Evolutionary conservation across 2,888 invertebrate species (phyloP), one percentile per base, ranked within the genome.

Genomic region (Muschampia plurimacula): DNA sequence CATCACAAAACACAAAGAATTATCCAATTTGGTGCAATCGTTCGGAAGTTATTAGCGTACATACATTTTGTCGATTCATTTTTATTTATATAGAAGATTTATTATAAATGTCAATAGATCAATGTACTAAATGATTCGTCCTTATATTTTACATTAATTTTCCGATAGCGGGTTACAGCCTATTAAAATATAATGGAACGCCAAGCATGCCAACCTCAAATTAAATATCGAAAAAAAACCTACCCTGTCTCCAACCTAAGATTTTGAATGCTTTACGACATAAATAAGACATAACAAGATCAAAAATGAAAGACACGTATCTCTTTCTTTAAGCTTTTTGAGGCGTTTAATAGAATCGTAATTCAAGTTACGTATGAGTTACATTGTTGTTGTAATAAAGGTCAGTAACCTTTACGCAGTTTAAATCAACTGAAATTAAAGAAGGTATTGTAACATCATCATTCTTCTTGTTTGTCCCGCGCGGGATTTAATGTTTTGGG

Each of bases 121-220:
- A 8, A 8, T 22, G 2, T 13, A 22, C 55, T 3, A 22, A 28
- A 13, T 8, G 12, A 22, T 55, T 9, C 15, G 12, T 55, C 8
- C 22, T 22, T 8, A 2, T 22, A 9, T 49, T n/a, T n/a, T 3
- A n/a, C 49, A n/a, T 49, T 49, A 49, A 3, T 49, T 13, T n/a
- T 4, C 8, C 49, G 44, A 44, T 44, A 44, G 44, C 44, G 12
- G 9, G 44, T 46, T 10, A 13, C 5, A 49, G 7, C 67, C 44
- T 39, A 59, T 59, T 59, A 59, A 67, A 59, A 67, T 67, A 67
- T 67, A 67, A 67, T 67, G 59, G 59, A 41, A 28, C 59, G 59
- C 10, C 67, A 32, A 44, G 44, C 67, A 44, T n/a, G 59, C 67
- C 57, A 59, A 28, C 59, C 28, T 13, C 46, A 59, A 46, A 67